Evolutionary conservation across 2,113 vertebrate species (phyloP), one percentile per base, ranked within the genome.

Genomic region (Cyprinodon brontotheroides): DNA sequence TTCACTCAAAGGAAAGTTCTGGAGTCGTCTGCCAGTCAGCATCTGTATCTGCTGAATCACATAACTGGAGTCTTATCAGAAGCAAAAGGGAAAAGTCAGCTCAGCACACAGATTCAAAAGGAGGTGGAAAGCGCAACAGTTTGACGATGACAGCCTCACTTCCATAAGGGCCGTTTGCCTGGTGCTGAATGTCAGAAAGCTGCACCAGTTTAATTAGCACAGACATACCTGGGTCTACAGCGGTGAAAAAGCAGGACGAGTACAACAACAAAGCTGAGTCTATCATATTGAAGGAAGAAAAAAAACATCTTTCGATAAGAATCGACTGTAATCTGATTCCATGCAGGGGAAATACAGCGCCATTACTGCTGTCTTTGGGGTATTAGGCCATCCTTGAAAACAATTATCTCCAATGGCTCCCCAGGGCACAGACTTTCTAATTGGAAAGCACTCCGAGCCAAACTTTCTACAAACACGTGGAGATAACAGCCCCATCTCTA

Each of bases 401-500:
- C 87, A 87, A 89, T 87, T 83, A 80, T 70, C 53, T 72, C 70
- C 36, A 74, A 87, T n/a, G 65, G 65, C 72, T 36, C 80, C 77
- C 74, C 64, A 0, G 65, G 82, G 88, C 60, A 3, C 47, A 69
- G 53, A 65, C 12, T 15, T 63, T 81, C 62, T 86, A 88, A 86
- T 83, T 85, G 82, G 82, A 89, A 87, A 74, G 61, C 77, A 76
- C 68, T 41, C 14, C 36, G 38, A 79, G 68, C 66, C 68, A 60
- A 74, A 86, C 65, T 77, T 68, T 72, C 70, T 77, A 71, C 68
- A 65, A 7, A 74, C 36, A 12, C 57, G 11, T 37, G 20, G 15
- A 59, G 62, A 78, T 61, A 83, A 75, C 60, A 57, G 75, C 41
- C 66, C 71, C 65, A 68, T 84, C 75, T 71, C 20, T 48, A 17